phyloP scores from a whole-genome alignment of 2,888 invertebrate genomes.

The Hyles lineata region DNA sequence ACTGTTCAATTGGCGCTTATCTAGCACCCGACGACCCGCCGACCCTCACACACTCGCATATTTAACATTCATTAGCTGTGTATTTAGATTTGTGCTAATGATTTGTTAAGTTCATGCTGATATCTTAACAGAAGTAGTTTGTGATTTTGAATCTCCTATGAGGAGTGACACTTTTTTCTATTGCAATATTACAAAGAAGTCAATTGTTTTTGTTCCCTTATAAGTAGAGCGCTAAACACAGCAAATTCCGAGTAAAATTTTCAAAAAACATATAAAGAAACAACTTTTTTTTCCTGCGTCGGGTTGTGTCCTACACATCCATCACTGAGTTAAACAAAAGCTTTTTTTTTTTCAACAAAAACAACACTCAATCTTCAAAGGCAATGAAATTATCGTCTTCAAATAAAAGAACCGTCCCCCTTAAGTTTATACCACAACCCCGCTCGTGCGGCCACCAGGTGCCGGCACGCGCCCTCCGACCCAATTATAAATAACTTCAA shows the following conservation, averaged over 20 bases:
- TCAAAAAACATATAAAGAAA: no score
- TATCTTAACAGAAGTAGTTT: neutral
- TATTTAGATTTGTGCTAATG: constrained; percentile 8
- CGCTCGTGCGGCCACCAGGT: constrained; percentile 14
- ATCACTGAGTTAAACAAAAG: no score
- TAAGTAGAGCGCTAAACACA: no score
- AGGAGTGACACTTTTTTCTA: no score
- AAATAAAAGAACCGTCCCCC: constrained; percentile 9
- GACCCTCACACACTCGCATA: constrained; percentile 2
- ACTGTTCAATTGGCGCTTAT: constrained; percentile 17
- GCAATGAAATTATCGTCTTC: constrained; percentile 17
- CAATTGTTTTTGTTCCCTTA: no score
- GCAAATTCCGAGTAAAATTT: no score
- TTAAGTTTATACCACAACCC: neutral
- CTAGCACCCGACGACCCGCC: constrained; percentile 4
- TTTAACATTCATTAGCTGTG: neutral
- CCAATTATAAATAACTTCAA: constrained; percentile 29
- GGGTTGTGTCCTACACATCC: no score
- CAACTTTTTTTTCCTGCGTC: no score
- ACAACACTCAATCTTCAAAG: constrained; percentile 11
- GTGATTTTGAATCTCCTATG: neutral
- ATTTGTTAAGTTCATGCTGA: neutral
- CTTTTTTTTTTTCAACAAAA: neutral
- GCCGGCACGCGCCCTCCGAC: constrained; percentile 29
- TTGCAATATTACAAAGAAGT: no score